Conservation (phyloP, 2,113 vertebrate species). For the Ciconia boyciana region DNA sequence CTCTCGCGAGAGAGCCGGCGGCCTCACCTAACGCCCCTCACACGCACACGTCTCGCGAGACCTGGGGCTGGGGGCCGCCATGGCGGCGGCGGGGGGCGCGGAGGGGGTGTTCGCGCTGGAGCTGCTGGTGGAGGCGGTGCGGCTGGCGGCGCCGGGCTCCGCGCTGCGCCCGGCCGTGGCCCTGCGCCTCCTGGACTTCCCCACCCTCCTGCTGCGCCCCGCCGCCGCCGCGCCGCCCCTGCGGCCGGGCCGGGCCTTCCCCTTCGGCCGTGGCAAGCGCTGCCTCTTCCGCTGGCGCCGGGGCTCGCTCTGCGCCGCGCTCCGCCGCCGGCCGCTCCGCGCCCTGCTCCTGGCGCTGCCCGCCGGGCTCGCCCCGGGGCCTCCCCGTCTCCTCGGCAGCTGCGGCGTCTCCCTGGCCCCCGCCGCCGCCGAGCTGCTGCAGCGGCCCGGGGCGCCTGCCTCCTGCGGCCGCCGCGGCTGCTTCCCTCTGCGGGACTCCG, state of each 20-base stretch:
- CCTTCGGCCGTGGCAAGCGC: slow-evolving; percentile 81
- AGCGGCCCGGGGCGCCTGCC: not conserved
- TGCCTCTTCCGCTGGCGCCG: slow-evolving; percentile 76
- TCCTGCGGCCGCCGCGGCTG: slow-evolving; percentile 63
- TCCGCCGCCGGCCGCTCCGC: slow-evolving; percentile 70
- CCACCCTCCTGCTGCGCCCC: slow-evolving; percentile 81
- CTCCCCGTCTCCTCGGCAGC: slow-evolving; percentile 69
- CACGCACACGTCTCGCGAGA: not conserved
- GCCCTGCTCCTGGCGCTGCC: slow-evolving; percentile 72
- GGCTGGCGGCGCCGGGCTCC: slow-evolving; percentile 25
- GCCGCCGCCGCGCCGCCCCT: not conserved
- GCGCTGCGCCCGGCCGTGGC: slow-evolving; percentile 71
- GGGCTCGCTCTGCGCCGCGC: not conserved
- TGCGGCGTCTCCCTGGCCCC: slow-evolving; percentile 74
- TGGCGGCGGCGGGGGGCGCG: not conserved
- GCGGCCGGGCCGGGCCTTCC: not conserved
- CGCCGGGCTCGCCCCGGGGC: not conserved
- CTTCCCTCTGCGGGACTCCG: slow-evolving; percentile 65
- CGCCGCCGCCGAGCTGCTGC: slow-evolving; percentile 57
- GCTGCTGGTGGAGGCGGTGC: slow-evolving; percentile 79
- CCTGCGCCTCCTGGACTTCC: slow-evolving; percentile 84
- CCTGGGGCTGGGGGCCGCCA: rapidly evolving
- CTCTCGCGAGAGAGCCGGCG: not conserved
- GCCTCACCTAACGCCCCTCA: rapidly evolving
- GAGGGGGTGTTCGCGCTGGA: slow-evolving; percentile 82